Evolutionary conservation across 2,113 vertebrate species (phyloP).

Genomic region (Hippoglossus stenolepis): DNA sequence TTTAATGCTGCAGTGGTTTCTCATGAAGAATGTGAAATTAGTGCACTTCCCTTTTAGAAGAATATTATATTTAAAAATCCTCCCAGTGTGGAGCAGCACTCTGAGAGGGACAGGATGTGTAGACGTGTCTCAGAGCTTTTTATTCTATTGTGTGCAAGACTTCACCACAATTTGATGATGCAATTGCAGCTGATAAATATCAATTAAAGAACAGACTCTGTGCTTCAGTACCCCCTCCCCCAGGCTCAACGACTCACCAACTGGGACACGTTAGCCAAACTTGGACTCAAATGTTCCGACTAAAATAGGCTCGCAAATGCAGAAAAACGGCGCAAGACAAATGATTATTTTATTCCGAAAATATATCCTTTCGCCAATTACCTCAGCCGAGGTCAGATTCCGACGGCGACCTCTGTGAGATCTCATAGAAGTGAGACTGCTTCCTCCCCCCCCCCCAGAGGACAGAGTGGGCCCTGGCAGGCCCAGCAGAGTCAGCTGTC

Average conservation of each 20-base stretch:
- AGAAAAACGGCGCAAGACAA: slow-evolving; percentile 30
- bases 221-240: neutral
- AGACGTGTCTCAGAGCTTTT: slow-evolving; percentile 3
- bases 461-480: slow-evolving; percentile 64
- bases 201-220: slow-evolving; percentile 46
- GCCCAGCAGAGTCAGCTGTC: slow-evolving; percentile 66
- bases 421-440: slow-evolving; percentile 51
- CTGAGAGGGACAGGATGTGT: slow-evolving; percentile 1
- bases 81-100: neutral
- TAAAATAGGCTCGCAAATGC: slow-evolving; percentile 30
- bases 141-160: slow-evolving; percentile 38
- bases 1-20: too few relatives aligned
- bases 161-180: slow-evolving; percentile 40
- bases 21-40: too few relatives aligned
- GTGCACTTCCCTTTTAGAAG: too few relatives aligned
- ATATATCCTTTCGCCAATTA: slow-evolving; percentile 53
- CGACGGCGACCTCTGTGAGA: slow-evolving; percentile 57
- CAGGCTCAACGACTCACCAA: slow-evolving; percentile 20
- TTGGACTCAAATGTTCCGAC: neutral
- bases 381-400: slow-evolving; percentile 48
- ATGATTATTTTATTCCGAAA: slow-evolving; percentile 35
- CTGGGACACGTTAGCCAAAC: slow-evolving; percentile 17
- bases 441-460: neutral
- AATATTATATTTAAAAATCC: too few relatives aligned
- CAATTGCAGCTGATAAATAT: slow-evolving; percentile 57